Base-by-base conservation (phyloP, 2,888 invertebrate species). In the Asteroscopus sphinx region DNA sequence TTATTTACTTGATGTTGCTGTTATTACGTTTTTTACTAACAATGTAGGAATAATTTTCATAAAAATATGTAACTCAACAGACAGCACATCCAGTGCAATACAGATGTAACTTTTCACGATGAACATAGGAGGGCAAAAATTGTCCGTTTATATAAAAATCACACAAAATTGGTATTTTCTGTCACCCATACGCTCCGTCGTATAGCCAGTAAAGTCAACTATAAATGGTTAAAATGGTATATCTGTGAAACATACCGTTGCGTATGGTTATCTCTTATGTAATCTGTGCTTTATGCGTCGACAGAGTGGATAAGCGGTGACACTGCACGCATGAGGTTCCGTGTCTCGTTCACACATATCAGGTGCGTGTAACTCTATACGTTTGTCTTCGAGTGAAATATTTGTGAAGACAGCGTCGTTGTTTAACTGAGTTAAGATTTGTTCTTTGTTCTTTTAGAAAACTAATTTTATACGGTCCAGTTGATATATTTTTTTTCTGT, bases 301-400 rank as follows among this genome's bases (percentile, higher is more conserved):
- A 17, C 13, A 33, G 32, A 45, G 39, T 30, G 48, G 48, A 58
- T 37, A 58, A 41, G 61, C 37, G 26, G 47, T 35, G 66, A 67
- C 68, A 68, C n/a, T 0, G 33, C 66, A 61, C 66, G 68, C 62
- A 67, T 36, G 17, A 32, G 15, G 35, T 55, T 15, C 11, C 64
- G 52, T 53, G 52, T 28, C 44, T 3, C 47, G 17, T 51, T 45
- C 51, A 47, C 61, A 62, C 68, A 67, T 48, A 68, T 68, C 66
- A 67, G 40, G 56, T 62, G 61, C 44, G 12, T 47, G 68, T 56
- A 67, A 67, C 35, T 25, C 44, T 61, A 67, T 52, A 55, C 60
- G 48, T 64, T 65, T 53, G 47, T 53, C 45, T 53, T 37, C 44
- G 35, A 48, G 52, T 67, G 44, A 55, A 44, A 48, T 66, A 48